Percentiles rank a stretch among this genome's conserved stretches.
Evolutionary conservation across 2,113 vertebrate species (phyloP).

Genomic region (Bubo bubo): DNA sequence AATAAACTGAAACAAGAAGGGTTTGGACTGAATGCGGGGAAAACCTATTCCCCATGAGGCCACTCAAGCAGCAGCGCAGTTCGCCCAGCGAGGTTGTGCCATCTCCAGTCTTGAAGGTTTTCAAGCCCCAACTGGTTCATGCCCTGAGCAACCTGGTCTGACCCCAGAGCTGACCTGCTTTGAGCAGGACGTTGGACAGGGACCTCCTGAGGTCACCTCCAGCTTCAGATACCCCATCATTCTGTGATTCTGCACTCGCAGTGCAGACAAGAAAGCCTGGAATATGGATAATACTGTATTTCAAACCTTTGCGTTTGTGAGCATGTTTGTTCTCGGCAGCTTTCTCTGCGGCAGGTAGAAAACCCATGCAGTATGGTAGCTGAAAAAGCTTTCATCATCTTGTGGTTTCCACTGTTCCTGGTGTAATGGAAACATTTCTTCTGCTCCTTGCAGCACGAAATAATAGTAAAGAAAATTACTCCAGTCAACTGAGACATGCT

Average conservation of each 20-base stretch:
- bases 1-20: not conserved
- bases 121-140: not conserved
- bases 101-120: not conserved
- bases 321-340: not conserved
- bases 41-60: not conserved
- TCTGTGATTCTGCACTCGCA: not conserved
- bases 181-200: not conserved
- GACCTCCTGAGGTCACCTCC: not conserved
- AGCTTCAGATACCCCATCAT: not conserved
- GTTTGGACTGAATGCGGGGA: not conserved
- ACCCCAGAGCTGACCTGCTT: not conserved
- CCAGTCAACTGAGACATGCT: not conserved
- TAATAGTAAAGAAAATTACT: conserved; percentile 15
- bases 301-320: not conserved
- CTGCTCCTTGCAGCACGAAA: conserved; percentile 8
- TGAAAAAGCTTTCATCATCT: conserved; percentile 5
- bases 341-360: not conserved
- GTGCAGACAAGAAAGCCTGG: not conserved
- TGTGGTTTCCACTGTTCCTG: not conserved
- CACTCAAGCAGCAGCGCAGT: not conserved
- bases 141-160: not conserved
- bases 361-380: not conserved
- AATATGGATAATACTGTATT: not conserved
- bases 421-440: conserved; percentile 21
- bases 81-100: not conserved